Evolutionary conservation across 2,797 vertebrate species (phyloP).

Genomic region (Chelidonichthys spinosus): DNA sequence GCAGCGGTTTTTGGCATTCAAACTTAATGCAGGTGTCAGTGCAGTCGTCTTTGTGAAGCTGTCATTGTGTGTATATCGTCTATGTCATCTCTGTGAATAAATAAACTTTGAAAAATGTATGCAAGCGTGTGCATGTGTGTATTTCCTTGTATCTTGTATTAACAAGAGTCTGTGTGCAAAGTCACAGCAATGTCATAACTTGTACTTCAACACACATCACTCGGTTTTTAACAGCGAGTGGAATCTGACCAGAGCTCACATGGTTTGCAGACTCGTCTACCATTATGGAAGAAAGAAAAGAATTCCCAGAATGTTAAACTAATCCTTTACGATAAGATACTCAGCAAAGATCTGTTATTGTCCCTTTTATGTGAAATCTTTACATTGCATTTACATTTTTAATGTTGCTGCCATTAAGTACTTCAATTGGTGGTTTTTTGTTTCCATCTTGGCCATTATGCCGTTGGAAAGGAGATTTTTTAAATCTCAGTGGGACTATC

Average conservation of each 20-base stretch:
- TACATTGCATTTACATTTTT: background rate
- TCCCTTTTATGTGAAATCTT: background rate
- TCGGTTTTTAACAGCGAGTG: slow-evolving; percentile 17
- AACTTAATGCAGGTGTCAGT: slow-evolving; percentile 71
- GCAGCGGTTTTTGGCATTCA: slow-evolving; percentile 76
- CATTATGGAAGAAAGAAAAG: background rate
- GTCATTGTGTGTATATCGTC: slow-evolving; percentile 35
- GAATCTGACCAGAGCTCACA: slow-evolving; percentile 34
- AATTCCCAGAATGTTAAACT: background rate
- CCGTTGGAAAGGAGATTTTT: background rate
- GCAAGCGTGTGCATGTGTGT: slow-evolving; percentile 2
- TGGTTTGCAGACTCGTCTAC: background rate
- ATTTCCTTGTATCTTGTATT: no score
- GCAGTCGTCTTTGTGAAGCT: slow-evolving; percentile 64
- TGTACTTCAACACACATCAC: slow-evolving; percentile 18
- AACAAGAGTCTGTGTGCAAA: background rate
- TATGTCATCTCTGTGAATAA: slow-evolving; percentile 26
- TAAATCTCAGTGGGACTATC: background rate
- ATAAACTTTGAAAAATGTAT: slow-evolving; percentile 23
- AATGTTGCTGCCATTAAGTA: background rate
- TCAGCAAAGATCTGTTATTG: background rate
- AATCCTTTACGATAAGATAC: background rate
- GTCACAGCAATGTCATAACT: slow-evolving; percentile 5
- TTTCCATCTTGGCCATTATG: background rate
- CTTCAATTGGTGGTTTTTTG: background rate